A percentile compares a stretch with the other conserved stretches of the same genome.
phyloP scores from a whole-genome alignment of 1,140 invertebrate species.

The Brachionus asplanchnoidis region DNA sequence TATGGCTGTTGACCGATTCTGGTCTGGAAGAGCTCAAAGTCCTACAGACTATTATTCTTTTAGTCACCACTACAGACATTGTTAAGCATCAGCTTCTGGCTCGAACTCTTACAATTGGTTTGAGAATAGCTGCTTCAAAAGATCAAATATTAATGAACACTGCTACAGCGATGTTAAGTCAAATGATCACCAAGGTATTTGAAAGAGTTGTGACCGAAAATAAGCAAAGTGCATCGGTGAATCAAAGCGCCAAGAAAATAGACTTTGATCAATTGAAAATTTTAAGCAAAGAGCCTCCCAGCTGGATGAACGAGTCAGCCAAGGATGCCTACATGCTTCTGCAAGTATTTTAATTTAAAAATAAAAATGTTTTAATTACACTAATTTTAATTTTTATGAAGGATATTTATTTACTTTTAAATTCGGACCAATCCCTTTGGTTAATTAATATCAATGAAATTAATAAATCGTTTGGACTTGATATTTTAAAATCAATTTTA shows the following conservation, averaged over 20 bases:
- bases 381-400: neutral
- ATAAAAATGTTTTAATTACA: neutral
- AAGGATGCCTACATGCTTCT: constrained; percentile 39
- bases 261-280: constrained; percentile 18
- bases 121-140: constrained; percentile 86
- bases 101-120: constrained; percentile 89
- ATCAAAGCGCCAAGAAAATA: neutral
- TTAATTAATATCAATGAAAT: constrained; percentile 26
- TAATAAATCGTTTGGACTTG: constrained; percentile 32
- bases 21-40: constrained; percentile 90
- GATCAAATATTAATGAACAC: constrained; percentile 89
- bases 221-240: constrained; percentile 45
- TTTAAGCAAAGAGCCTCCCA: constrained; percentile 32
- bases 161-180: constrained; percentile 89
- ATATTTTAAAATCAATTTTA: constrained; percentile 40
- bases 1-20: constrained; percentile 86
- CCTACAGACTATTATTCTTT: constrained; percentile 85
- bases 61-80: constrained; percentile 85
- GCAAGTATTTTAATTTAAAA: neutral
- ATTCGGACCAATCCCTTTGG: constrained; percentile 38
- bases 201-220: constrained; percentile 76
- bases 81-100: constrained; percentile 87
- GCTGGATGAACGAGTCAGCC: constrained; percentile 26
- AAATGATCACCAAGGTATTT: constrained; percentile 91
- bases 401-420: constrained; percentile 38